Percentiles rank a stretch among this genome's conserved stretches.
Conservation (phyloP, 2,113 vertebrate species). For the Rhodinocichla rosea region DNA sequence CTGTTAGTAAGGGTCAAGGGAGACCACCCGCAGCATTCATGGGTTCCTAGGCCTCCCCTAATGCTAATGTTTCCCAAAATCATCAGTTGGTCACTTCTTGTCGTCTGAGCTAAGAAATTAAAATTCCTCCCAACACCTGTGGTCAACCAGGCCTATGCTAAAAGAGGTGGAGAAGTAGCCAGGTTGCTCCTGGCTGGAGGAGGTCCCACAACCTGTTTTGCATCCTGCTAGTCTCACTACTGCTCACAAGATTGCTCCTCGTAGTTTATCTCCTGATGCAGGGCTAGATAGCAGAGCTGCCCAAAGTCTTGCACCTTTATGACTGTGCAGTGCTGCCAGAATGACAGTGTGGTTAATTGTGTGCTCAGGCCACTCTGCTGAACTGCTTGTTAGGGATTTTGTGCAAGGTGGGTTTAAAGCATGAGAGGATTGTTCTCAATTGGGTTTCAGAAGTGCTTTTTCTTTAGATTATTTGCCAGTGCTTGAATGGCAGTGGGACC, state of each 20-base stretch:
- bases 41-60: background rate
- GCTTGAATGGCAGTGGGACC: background rate
- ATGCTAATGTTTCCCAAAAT: background rate
- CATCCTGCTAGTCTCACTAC: background rate
- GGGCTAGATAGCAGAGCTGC: background rate
- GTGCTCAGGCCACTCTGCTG: accelerated
- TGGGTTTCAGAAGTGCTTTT: background rate
- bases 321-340: accelerated
- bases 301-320: background rate
- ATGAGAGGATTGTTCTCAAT: background rate
- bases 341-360: background rate
- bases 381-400: background rate
- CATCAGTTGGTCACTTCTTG: background rate
- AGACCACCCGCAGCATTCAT: background rate
- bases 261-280: background rate
- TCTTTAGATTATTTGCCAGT: background rate
- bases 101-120: background rate
- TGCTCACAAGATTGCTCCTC: background rate
- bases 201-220: background rate
- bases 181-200: background rate
- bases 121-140: background rate
- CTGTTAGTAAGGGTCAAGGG: background rate
- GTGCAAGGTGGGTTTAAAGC: background rate
- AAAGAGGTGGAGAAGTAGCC: background rate
- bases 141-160: accelerated